Base-by-base conservation (phyloP, 2,888 invertebrate species). In the Alsophila aescularia region DNA sequence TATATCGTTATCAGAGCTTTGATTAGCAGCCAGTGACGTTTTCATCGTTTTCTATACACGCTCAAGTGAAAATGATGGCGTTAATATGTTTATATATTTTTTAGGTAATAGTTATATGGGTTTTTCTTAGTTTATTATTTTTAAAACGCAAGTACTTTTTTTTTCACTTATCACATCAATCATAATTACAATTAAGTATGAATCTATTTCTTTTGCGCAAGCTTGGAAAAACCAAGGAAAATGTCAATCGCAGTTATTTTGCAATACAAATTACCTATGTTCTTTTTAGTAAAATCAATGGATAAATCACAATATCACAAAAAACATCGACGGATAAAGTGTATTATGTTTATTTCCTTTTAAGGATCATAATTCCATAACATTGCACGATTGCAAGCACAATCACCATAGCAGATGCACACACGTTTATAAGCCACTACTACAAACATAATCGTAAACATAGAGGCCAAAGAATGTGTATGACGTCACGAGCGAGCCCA, bases 401-500 rank as follows among this genome's bases (percentile, higher is more conserved):
- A 40, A 18, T 27, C 48, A 43, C 50, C 43, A 18, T 27, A 45
- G 40, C 48, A 18, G 41, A 14, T 42, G 58, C 59, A 54, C 59
- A 61, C 58, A 52, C 41, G 36, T 49, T 39, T 32, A 56, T 64
- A 65, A 66, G 49, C 60, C 66, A 69, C 66, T 58, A 70, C 58
- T 59, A 76, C 73, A 68, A 48, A 69, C 78, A 78, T 79, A 81
- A 72, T 77, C 75, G 77, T 84, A 81, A 83, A 82, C 83, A 81
- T 82, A 81, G 79, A 81, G 76, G 85, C 80, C 77, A 77, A 84
- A 83, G 90, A 88, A 90, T 90, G 85, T 73, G 58, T 72, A 69
- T 88, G 88, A 90, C 91, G 90, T 90, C 87, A 88, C 72, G 84
- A 90, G 72, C 91, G 90, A 90, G 90, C 90, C 91, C 90, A 90